Evolutionary conservation across 2,113 vertebrate genomes (phyloP).

Genomic region (Anas platyrhynchos): DNA sequence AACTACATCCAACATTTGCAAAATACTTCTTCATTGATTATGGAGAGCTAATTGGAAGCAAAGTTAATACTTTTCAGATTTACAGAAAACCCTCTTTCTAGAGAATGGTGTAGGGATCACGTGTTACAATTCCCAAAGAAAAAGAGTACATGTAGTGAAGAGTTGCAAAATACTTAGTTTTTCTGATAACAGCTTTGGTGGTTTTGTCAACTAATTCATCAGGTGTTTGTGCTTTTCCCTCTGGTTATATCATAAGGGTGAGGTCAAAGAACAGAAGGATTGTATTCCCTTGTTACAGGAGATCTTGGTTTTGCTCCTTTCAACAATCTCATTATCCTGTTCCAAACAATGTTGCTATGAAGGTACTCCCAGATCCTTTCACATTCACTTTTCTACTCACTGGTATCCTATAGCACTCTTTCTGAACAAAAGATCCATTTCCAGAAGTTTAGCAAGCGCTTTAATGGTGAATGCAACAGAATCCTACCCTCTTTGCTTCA

Average conservation of each 20-base stretch:
- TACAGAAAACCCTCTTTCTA: not conserved
- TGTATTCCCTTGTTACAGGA: conserved; percentile 61
- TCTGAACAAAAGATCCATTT: conserved; percentile 63
- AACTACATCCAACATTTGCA: not conserved
- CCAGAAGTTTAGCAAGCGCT: conserved; percentile 54
- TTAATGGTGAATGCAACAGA: conserved; percentile 62
- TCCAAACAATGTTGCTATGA: conserved; percentile 59
- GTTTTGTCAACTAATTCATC: conserved; percentile 9
- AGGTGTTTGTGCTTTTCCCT: conserved; percentile 3
- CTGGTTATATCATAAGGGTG: conserved; percentile 33
- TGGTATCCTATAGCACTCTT: conserved; percentile 56
- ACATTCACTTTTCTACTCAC: conserved; percentile 10
- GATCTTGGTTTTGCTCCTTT: conserved; percentile 49
- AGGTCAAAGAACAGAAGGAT: conserved; percentile 61
- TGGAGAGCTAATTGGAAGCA: not conserved
- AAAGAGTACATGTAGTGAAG: not conserved
- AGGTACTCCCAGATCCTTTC: conserved; percentile 45
- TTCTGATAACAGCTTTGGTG: not conserved
- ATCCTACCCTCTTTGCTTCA: conserved; percentile 36
- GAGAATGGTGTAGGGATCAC: not conserved
- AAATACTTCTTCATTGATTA: not conserved
- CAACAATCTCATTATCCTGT: conserved; percentile 49
- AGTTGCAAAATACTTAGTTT: not conserved
- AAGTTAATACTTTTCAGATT: not conserved
- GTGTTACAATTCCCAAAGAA: not conserved